Evolutionary conservation across 2,797 vertebrate species (phyloP), one percentile per base, ranked within the genome.

Genomic region (Bucorvus abyssinicus): DNA sequence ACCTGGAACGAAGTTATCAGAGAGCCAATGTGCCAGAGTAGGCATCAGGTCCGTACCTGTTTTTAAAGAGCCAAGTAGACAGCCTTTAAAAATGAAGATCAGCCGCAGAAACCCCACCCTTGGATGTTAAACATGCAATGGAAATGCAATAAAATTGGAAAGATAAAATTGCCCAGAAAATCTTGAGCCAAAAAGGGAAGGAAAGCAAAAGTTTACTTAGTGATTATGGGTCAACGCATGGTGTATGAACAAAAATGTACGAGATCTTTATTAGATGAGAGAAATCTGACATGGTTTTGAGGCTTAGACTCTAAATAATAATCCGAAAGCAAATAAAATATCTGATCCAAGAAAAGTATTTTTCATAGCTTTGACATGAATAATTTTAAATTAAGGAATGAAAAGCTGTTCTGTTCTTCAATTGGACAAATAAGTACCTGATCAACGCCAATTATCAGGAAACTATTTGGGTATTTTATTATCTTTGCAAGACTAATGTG

Each of bases 291-390:
- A 69, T 59, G 64, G 57, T 67, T 94, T 83, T 84, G 76, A 95
- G 74, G 76, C 65, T 95, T 91, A 93, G 56, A 79, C n/a, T 96
- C 93, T 75, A 95, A 96, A 96, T 85, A 93, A 82, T 68, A 90
- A 95, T 95, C 81, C 94, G 77, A 83, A 82, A 88, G 86, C 84
- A 97, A 96, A 96, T 38, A 94, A 67, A 96, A 61, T 74, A 93
- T 79, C 81, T 87, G 84, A 96, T 97, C 94, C 96, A 97, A 97
- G 74, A 61, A 78, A 93, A 91, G 40, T 60, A 45, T 75, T 93
- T 94, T 78, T 95, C 90, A 90, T 81, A 85, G 77, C 68, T 96
- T 94, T 97, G 90, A 96, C 74, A 32, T 63, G 71, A 96, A 76
- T 80, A 42, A 84, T 97, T 96, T 94, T 74, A 30, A 95, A 96